phyloP scores from a whole-genome alignment of 2,888 invertebrate species.

The Tineola bisselliella region DNA sequence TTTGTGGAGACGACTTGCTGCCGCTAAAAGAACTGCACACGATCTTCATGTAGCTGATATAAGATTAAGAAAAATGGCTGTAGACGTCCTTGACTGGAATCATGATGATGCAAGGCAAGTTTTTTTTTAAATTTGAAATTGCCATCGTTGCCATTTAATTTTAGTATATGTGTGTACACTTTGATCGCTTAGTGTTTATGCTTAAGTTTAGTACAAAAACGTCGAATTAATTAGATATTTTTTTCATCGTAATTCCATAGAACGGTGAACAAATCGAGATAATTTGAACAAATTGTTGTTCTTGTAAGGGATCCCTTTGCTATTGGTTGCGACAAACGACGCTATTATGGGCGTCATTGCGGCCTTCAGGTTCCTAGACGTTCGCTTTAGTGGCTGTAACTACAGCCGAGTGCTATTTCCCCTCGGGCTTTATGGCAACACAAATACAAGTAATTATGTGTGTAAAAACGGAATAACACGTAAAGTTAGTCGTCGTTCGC shows the following conservation, averaged over 20 bases:
- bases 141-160: too few species aligned
- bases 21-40: slow-evolving; percentile 77
- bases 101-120: slow-evolving; percentile 82
- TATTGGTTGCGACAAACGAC: slow-evolving; percentile 40
- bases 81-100: slow-evolving; percentile 94
- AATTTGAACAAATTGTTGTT: slow-evolving; percentile 31
- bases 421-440: slow-evolving; percentile 35
- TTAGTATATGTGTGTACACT: too few species aligned
- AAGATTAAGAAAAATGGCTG: slow-evolving; percentile 90
- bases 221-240: not conserved
- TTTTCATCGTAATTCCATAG: not conserved
- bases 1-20: slow-evolving; percentile 88
- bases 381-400: slow-evolving; percentile 29
- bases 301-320: slow-evolving; percentile 25
- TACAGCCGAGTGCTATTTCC: slow-evolving; percentile 34
- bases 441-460: slow-evolving; percentile 39
- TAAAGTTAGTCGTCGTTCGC: not conserved
- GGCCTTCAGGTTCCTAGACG: slow-evolving; percentile 16
- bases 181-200: too few species aligned
- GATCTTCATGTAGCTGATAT: slow-evolving; percentile 91
- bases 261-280: slow-evolving; percentile 23
- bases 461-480: slow-evolving; percentile 28
- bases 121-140: not conserved
- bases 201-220: too few species aligned
- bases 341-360: slow-evolving; percentile 38